Conservation (phyloP, 2,797 vertebrate species). For the Peromyscus nudipes region DNA sequence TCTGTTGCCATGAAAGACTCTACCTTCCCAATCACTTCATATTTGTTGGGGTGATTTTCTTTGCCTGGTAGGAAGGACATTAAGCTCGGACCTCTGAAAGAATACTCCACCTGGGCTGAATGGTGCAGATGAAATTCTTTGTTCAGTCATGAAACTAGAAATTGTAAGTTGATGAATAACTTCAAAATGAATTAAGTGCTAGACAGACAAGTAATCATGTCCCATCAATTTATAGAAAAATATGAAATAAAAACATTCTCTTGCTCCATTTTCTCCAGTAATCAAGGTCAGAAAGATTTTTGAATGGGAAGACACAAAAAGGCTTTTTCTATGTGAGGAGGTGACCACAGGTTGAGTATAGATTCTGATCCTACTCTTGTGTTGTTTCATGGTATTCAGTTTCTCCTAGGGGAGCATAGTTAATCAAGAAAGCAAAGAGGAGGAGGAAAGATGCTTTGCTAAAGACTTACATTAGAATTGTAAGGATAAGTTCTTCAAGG, state of each 20-base stretch:
- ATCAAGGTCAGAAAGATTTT: conserved; percentile 10
- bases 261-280: neutral
- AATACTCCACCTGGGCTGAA: conserved; percentile 6
- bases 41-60: neutral
- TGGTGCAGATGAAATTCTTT: neutral
- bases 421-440: neutral
- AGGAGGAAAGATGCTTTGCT: neutral
- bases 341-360: neutral
- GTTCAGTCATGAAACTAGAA: neutral
- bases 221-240: conserved; percentile 6
- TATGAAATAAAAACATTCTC: neutral
- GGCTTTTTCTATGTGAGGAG: neutral
- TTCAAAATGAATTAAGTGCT: conserved; percentile 47
- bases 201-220: neutral
- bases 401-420: neutral
- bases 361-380: neutral
- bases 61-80: neutral
- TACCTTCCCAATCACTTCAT: neutral
- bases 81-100: neutral
- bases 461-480: neutral
- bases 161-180: neutral
- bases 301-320: neutral
- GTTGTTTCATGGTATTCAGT: neutral
- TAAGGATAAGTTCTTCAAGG: neutral
- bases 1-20: neutral